phyloP scores from a whole-genome alignment of 1,140 invertebrate genomes.

The Neuroterus valhalla region DNA sequence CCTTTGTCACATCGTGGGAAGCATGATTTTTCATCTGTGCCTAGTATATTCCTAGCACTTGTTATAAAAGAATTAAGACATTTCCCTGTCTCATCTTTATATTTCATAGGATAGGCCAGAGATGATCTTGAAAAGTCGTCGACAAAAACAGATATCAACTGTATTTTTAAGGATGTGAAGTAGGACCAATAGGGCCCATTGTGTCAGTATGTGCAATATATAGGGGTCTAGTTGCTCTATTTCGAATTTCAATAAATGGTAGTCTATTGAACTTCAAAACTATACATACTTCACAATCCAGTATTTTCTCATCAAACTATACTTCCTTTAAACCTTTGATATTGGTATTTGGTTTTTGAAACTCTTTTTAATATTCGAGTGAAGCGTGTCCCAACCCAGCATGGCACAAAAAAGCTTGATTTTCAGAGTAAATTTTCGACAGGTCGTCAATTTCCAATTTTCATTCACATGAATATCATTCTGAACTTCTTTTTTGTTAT shows the following conservation, averaged over 20 bases:
- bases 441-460: too few relatives aligned
- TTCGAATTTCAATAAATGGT: not conserved
- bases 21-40: not conserved
- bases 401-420: slow-evolving; percentile 6
- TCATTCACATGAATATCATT: too few relatives aligned
- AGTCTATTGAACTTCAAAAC: slow-evolving; percentile 1
- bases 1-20: not conserved
- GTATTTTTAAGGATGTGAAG: not conserved
- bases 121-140: slow-evolving; percentile 8
- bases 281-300: slow-evolving; percentile 5
- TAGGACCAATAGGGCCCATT: not conserved
- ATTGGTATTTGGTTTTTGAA: slow-evolving; percentile 2
- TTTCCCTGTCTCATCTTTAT: not conserved
- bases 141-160: not conserved
- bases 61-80: not conserved
- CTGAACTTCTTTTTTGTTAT: too few relatives aligned
- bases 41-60: not conserved
- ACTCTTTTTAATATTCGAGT: not conserved
- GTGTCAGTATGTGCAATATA: not conserved
- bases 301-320: not conserved
- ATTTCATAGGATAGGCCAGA: not conserved
- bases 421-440: not conserved
- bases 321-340: not conserved
- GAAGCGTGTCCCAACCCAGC: not conserved
- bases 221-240: not conserved